phyloP scores from a whole-genome alignment of 2,888 invertebrate genomes.

The Drosophila putrida region DNA sequence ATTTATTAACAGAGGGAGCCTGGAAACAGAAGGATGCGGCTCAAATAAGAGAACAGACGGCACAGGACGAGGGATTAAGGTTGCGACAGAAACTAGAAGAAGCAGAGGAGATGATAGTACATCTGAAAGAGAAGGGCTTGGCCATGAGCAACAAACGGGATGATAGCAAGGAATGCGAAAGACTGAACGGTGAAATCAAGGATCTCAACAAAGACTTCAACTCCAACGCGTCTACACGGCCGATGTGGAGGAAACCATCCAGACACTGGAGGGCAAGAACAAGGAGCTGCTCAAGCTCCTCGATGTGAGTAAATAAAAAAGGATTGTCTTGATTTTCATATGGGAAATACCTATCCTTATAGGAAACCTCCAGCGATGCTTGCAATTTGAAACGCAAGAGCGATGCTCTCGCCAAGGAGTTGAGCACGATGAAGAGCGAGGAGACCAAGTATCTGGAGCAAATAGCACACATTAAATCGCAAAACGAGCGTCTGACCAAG shows the following conservation, averaged over 20 bases:
- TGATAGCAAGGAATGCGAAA: slow-evolving; percentile 83
- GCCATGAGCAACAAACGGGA: slow-evolving; percentile 77
- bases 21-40: slow-evolving; percentile 85
- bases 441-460: slow-evolving; percentile 79
- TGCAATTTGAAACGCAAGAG: slow-evolving; percentile 82
- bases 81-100: slow-evolving; percentile 81
- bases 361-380: slow-evolving; percentile 85
- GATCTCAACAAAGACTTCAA: slow-evolving; percentile 83
- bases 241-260: slow-evolving; percentile 83
- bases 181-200: slow-evolving; percentile 82
- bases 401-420: slow-evolving; percentile 79
- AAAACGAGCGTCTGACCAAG: slow-evolving; percentile 81
- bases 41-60: slow-evolving; percentile 83
- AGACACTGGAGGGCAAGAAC: slow-evolving; percentile 83
- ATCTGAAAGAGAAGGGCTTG: slow-evolving; percentile 78
- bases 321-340: background rate
- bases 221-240: slow-evolving; percentile 82
- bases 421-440: slow-evolving; percentile 77
- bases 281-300: slow-evolving; percentile 83
- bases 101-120: slow-evolving; percentile 79
- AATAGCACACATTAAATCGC: slow-evolving; percentile 70
- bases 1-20: slow-evolving; percentile 77
- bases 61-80: slow-evolving; percentile 83
- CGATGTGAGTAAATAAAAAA: slow-evolving; percentile 74
- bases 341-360: background rate